Percentiles rank a stretch among this genome's conserved stretches.
Evolutionary conservation across 1,140 invertebrate species (phyloP).

Genomic region (Marisa cornuarietis): DNA sequence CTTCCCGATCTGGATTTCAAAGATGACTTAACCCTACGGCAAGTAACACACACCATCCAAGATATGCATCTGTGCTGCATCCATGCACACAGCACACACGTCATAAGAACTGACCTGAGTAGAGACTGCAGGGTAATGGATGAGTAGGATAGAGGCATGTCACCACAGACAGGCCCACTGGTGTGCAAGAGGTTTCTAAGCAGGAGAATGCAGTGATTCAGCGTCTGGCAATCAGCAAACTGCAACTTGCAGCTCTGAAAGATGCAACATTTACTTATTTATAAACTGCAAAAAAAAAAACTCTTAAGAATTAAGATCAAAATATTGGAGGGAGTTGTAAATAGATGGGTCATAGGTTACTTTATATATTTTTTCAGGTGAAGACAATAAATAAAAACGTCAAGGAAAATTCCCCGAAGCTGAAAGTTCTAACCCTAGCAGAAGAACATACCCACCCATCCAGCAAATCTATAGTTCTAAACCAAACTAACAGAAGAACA

Average conservation of each 20-base stretch:
- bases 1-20: no score
- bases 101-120: constrained; percentile 27
- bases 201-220: constrained; percentile 44
- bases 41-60: no score
- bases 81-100: neutral
- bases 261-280: neutral
- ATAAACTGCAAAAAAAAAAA: neutral
- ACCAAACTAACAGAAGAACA: no score
- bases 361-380: neutral
- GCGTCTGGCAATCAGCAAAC: constrained; percentile 29
- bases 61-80: no score
- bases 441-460: no score
- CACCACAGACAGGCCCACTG: neutral
- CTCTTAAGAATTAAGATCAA: neutral
- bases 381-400: no score
- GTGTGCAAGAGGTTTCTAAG: constrained; percentile 44
- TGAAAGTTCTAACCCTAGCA: no score
- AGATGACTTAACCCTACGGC: no score
- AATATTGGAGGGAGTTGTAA: neutral
- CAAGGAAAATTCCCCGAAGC: no score
- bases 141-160: neutral
- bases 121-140: constrained; percentile 36
- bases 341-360: neutral
- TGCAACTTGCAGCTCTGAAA: constrained; percentile 16
- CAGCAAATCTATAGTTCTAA: no score